A percentile compares a stretch with the other conserved stretches of the same genome.
These are phyloP conservation scores for Stenchaetothrips biformis DNA, from an alignment of 2,888 invertebrate genomes.

Conservation along the genomic window DNA sequence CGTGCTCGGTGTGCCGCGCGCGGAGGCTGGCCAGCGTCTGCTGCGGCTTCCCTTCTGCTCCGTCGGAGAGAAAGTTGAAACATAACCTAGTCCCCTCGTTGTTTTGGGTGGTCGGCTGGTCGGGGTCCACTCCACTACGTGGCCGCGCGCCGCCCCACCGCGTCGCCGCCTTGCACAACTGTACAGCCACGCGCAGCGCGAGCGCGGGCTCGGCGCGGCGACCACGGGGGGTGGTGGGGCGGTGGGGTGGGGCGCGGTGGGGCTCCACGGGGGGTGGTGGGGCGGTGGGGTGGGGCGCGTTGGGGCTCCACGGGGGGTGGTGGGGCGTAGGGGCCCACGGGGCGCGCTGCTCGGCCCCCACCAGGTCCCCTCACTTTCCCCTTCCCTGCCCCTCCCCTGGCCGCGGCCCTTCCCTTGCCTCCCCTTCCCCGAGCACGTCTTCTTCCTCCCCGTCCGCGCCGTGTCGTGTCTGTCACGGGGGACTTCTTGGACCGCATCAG, in stretches of 20 bases:
- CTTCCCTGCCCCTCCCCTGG: not conserved
- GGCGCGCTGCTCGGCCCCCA: not conserved
- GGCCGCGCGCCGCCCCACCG: not conserved
- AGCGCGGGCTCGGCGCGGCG: not conserved
- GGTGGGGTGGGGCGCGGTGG: not conserved
- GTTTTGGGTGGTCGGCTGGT: not conserved
- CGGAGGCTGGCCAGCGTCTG: not conserved
- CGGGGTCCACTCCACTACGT: slow-evolving; percentile 22
- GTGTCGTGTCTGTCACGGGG: too few relatives aligned
- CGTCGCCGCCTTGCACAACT: slow-evolving; percentile 6
- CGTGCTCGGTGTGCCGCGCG: slow-evolving; percentile 19
- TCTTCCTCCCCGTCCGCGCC: not conserved
- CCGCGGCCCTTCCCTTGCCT: not conserved
- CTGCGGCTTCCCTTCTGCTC: not conserved
- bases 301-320: too few relatives aligned
- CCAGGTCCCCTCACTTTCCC: slow-evolving; percentile 14
- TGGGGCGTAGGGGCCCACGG: not conserved
- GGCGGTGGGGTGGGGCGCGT: too few relatives aligned
- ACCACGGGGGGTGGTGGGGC: not conserved
- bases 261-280: too few relatives aligned
- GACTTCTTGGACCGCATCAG: not conserved
- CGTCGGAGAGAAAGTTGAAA: slow-evolving; percentile 10
- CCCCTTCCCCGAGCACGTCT: not conserved
- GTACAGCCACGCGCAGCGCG: not conserved
- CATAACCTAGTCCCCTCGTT: slow-evolving; percentile 22